Evolutionary conservation across 37 sponge, comb jelly and placozoan genomes (phyloP).

Genomic region (Petrosia ficiformis): DNA sequence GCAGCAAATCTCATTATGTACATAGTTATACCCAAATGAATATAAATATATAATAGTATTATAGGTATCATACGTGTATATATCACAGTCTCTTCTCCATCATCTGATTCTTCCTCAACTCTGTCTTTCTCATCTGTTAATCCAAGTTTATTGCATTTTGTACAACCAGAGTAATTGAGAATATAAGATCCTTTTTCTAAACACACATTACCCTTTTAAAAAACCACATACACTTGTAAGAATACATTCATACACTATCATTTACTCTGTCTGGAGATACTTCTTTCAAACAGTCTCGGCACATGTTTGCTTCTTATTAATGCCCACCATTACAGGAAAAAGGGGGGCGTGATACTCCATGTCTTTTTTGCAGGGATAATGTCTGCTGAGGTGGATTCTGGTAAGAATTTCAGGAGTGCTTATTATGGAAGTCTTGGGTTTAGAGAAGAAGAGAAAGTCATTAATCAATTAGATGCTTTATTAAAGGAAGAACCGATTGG

Average conservation of each 20-base stretch:
- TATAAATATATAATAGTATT: not conserved
- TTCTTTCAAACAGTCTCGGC: constrained; percentile 65
- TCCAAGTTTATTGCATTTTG: constrained; percentile 42
- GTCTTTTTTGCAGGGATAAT: not conserved
- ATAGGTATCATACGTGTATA: not conserved
- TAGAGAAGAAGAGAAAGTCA: constrained; percentile 35
- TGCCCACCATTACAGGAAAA: constrained; percentile 4
- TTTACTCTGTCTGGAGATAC: constrained; percentile 73
- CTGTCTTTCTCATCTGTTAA: constrained; percentile 40
- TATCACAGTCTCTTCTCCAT: constrained; percentile 52
- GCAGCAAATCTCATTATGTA: too few species aligned
- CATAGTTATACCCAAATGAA: too few species aligned
- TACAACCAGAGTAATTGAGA: constrained; percentile 81
- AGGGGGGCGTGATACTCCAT: not conserved
- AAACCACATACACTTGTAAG: not conserved
- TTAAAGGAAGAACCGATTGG: constrained; percentile 49
- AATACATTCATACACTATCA: not conserved
- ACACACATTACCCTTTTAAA: constrained; percentile 72
- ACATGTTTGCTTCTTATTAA: constrained; percentile 49
- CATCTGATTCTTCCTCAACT: constrained; percentile 47
- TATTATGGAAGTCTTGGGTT: constrained; percentile 67
- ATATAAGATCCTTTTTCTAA: constrained; percentile 77
- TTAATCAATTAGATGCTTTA: constrained; percentile 29
- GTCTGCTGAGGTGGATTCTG: not conserved
- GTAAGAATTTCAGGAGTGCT: constrained; percentile 54